Evolutionary conservation across 2,797 vertebrate species (phyloP).

Genomic region (Acrossocheilus fasciatus): DNA sequence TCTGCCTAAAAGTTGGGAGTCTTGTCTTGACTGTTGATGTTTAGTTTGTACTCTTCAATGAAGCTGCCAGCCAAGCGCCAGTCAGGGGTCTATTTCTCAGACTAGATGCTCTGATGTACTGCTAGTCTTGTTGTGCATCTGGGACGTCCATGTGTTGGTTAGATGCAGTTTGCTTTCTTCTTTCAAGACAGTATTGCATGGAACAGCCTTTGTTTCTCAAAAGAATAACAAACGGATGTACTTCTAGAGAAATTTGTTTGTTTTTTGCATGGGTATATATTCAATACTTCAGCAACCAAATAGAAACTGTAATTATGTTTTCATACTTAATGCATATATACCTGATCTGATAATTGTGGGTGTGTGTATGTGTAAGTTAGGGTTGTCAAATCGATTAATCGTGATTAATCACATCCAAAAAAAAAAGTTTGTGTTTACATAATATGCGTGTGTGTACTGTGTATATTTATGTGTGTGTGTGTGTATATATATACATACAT

Average conservation of each 20-base stretch:
- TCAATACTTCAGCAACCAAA: not conserved
- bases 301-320: not conserved
- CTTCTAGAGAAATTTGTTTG: not conserved
- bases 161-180: slow-evolving; percentile 22
- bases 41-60: slow-evolving; percentile 8
- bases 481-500: no score
- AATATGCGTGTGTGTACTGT: not conserved
- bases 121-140: slow-evolving; percentile 15
- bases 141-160: slow-evolving; percentile 11
- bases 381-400: not conserved
- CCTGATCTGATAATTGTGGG: no score
- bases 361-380: not conserved
- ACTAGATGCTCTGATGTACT: slow-evolving; percentile 7
- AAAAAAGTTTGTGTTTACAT: not conserved
- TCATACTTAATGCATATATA: not conserved
- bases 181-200: slow-evolving; percentile 1
- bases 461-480: not conserved
- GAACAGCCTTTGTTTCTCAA: not conserved
- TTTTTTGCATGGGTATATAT: not conserved
- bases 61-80: slow-evolving; percentile 10
- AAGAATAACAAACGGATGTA: not conserved
- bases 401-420: not conserved
- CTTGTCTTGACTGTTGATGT: slow-evolving; percentile 12
- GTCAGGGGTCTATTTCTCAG: slow-evolving; percentile 16
- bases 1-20: not conserved